Evolutionary conservation across 2,113 vertebrate species (phyloP).

Genomic region (Chunga burmeisteri): DNA sequence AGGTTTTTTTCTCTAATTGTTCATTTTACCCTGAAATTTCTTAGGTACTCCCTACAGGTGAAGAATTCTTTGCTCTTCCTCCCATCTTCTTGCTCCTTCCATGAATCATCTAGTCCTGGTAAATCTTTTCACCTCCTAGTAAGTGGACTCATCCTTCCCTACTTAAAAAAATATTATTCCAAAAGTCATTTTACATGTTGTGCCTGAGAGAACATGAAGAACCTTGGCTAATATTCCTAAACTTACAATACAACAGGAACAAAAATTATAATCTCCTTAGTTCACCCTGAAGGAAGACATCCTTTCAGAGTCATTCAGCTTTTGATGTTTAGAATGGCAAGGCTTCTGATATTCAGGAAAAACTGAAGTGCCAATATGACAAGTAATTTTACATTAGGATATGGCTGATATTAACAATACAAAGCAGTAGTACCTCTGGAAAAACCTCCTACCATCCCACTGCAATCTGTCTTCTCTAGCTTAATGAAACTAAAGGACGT

Average conservation of each 20-base stretch:
- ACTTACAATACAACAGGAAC: not conserved
- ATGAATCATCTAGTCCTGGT: not conserved
- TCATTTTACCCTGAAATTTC: not conserved
- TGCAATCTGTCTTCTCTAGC: not conserved
- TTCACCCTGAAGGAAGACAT: not conserved
- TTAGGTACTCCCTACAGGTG: not conserved
- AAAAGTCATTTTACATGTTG: not conserved
- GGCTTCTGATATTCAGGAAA: not conserved
- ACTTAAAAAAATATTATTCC: not conserved
- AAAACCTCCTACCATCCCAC: not conserved
- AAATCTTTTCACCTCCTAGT: not conserved
- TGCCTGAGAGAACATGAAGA: not conserved
- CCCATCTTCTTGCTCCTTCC: not conserved
- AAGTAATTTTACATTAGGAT: not conserved
- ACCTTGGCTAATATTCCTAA: not conserved
- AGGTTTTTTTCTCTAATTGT: not conserved
- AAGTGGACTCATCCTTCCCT: not conserved
- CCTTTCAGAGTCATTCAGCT: not conserved
- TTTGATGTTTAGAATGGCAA: not conserved
- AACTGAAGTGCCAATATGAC: not conserved
- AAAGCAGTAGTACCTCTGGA: not conserved
- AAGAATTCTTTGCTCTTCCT: not conserved
- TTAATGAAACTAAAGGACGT: not conserved
- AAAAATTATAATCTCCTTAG: not conserved
- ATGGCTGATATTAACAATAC: not conserved